Evolutionary conservation across 1,140 invertebrate genomes (phyloP).

Genomic region (Zaprionus ghesquierei): DNA sequence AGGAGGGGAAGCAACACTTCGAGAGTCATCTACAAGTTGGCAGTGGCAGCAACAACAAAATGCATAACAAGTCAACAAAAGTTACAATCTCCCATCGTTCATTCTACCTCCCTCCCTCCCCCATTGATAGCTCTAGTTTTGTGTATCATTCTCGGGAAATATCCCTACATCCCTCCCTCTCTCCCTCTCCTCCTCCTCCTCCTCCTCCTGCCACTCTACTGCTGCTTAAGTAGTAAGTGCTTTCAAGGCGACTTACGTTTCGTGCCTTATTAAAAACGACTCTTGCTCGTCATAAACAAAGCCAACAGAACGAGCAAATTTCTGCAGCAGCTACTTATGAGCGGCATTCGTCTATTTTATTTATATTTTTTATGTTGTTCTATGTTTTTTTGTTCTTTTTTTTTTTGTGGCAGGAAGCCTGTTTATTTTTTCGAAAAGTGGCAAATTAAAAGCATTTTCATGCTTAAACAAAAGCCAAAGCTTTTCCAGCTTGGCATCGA

Average conservation of each 20-base stretch:
- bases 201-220: not conserved
- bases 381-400: constrained; percentile 8
- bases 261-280: constrained; percentile 16
- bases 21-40: not conserved
- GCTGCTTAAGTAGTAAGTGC: constrained; percentile 11
- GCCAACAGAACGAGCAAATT: constrained; percentile 12
- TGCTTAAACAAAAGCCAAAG: constrained; percentile 60
- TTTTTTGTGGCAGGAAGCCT: too few species aligned
- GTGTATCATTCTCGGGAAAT: constrained; percentile 19
- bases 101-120: not conserved
- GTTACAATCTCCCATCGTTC: not conserved
- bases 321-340: constrained; percentile 6
- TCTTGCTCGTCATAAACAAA: constrained; percentile 28
- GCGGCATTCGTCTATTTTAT: not conserved
- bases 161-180: too few species aligned
- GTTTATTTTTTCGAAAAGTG: constrained; percentile 24
- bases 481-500: too few species aligned
- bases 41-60: not conserved
- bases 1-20: not conserved
- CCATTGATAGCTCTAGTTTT: constrained; percentile 14
- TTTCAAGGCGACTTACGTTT: constrained; percentile 34
- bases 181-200: not conserved
- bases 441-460: constrained; percentile 75
- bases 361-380: not conserved
- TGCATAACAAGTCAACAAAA: constrained; percentile 20